A percentile compares a stretch with the other conserved stretches of the same genome.
These are phyloP conservation scores for Lutjanus campechanus DNA, from an alignment of 2,797 vertebrate species.

Conservation along the genomic window DNA sequence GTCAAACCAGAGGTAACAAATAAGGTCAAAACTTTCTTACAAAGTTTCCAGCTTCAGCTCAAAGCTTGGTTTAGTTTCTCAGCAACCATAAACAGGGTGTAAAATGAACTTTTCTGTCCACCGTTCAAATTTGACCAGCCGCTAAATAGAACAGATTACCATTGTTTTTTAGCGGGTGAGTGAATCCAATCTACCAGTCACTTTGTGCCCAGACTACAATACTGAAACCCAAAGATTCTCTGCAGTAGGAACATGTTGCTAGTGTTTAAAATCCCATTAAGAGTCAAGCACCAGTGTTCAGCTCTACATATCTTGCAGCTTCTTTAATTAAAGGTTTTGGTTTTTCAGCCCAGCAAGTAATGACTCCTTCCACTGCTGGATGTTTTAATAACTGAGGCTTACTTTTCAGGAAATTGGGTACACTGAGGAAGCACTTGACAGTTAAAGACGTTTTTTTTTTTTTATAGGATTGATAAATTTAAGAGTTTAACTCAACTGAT, in stretches of 20 bases:
- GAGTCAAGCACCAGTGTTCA: background rate
- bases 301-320: conserved; percentile 2
- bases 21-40: background rate
- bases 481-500: background rate
- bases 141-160: no score
- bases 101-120: no score
- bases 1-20: background rate
- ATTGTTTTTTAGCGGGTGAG: no score
- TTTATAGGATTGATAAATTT: background rate
- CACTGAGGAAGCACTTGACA: background rate
- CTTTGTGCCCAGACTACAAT: background rate
- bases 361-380: background rate
- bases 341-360: conserved; percentile 3
- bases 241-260: background rate
- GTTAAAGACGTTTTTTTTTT: background rate
- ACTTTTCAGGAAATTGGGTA: background rate
- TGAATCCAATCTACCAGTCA: no score
- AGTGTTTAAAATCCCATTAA: background rate
- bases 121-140: no score
- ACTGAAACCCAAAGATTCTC: background rate
- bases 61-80: background rate
- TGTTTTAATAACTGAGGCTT: conserved; percentile 2
- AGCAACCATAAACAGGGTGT: background rate
- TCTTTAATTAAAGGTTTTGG: conserved; percentile 11
- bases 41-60: background rate